phyloP scores from a whole-genome alignment of 1,140 invertebrate species.

The Drosophila funebris region DNA sequence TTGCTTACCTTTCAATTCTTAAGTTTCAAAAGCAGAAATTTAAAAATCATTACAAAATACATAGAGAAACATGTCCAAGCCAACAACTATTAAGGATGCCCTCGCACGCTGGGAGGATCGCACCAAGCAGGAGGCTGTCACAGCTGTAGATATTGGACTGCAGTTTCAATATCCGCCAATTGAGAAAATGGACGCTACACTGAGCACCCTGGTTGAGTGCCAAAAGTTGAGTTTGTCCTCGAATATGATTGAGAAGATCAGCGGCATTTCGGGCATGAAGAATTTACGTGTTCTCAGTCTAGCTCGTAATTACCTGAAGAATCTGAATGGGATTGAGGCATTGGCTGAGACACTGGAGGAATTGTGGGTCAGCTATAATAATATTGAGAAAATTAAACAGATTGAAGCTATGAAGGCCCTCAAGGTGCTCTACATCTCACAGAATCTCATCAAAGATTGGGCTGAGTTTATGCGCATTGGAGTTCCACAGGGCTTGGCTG shows the following conservation, averaged over 20 bases:
- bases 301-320: slow-evolving; percentile 95
- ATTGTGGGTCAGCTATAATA: slow-evolving; percentile 97
- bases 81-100: slow-evolving; percentile 91
- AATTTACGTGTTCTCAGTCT: slow-evolving; percentile 93
- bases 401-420: slow-evolving; percentile 92
- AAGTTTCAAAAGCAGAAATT: not conserved
- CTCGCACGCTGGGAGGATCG: slow-evolving; percentile 93
- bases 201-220: slow-evolving; percentile 87
- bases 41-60: not conserved
- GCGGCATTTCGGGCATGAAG: slow-evolving; percentile 90
- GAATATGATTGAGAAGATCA: slow-evolving; percentile 96
- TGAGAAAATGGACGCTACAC: slow-evolving; percentile 91
- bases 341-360: slow-evolving; percentile 94
- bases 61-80: slow-evolving; percentile 61
- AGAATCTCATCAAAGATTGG: slow-evolving; percentile 96
- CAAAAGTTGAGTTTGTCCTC: slow-evolving; percentile 94
- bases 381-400: slow-evolving; percentile 96
- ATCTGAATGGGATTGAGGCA: slow-evolving; percentile 92
- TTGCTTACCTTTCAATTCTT: not conserved
- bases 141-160: slow-evolving; percentile 90
- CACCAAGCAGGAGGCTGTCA: slow-evolving; percentile 86
- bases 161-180: slow-evolving; percentile 92
- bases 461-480: slow-evolving; percentile 91
- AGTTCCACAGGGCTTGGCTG: slow-evolving; percentile 85
- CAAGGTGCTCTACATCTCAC: slow-evolving; percentile 93